Conservation (phyloP, 2,797 vertebrate species). For the Chanos chanos region DNA sequence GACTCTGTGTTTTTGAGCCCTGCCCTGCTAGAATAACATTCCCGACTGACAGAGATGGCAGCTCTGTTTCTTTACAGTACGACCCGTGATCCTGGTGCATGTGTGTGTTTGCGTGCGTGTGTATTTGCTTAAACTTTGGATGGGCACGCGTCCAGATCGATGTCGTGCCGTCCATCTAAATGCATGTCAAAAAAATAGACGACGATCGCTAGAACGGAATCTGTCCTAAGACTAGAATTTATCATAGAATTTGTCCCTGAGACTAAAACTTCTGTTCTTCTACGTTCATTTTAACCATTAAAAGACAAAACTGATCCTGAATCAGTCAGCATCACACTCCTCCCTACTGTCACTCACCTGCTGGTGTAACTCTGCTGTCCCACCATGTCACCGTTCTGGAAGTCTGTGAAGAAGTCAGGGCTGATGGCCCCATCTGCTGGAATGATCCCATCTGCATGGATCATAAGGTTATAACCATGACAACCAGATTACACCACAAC, state of each 20-base stretch:
- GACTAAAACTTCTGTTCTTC: no score
- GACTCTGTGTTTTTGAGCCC: constrained; percentile 13
- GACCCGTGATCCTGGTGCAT: background rate
- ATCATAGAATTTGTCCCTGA: no score
- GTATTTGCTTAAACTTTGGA: background rate
- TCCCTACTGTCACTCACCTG: constrained; percentile 68
- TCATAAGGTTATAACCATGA: background rate
- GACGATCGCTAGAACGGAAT: no score
- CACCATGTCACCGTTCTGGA: constrained; percentile 80
- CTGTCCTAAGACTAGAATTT: no score
- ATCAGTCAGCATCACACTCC: no score
- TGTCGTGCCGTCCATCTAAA: no score
- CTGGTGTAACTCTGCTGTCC: constrained; percentile 70
- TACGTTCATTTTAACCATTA: no score
- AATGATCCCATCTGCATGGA: constrained; percentile 76
- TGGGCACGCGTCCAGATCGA: no score
- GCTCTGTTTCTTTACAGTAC: background rate
- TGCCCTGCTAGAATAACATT: constrained; percentile 30
- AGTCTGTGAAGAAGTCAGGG: constrained; percentile 82
- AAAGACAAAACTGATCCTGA: no score
- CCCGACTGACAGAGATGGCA: background rate
- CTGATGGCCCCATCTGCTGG: constrained; percentile 76
- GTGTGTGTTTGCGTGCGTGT: background rate
- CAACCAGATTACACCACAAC: no score
- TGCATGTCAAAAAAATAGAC: no score